Percentiles rank a stretch among this genome's conserved stretches.
These are phyloP conservation scores for Anguilla obscura DNA, from an alignment of 2,797 vertebrate species.

Conservation along the genomic window DNA sequence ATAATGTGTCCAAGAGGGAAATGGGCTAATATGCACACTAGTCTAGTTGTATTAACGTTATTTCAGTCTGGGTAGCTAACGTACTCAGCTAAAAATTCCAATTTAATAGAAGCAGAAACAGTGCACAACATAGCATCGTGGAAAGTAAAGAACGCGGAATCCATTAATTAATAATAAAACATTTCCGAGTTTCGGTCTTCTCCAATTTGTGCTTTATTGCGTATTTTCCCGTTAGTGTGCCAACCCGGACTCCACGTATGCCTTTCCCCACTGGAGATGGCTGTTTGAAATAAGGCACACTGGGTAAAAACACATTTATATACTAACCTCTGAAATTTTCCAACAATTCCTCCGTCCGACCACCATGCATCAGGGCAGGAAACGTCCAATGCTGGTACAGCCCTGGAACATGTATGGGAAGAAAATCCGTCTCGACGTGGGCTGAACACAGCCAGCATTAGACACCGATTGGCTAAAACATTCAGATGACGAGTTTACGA, in stretches of 20 bases:
- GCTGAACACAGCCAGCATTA: background rate
- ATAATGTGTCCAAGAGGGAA: background rate
- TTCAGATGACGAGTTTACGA: accelerated
- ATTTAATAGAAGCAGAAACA: conserved; percentile 29
- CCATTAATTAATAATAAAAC: conserved; percentile 36
- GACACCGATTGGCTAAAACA: conserved; percentile 49
- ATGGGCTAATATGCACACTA: background rate
- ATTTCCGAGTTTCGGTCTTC: conserved; percentile 10
- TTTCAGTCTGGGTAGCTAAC: background rate
- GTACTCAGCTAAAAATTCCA: background rate
- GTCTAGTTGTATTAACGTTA: too few relatives aligned
- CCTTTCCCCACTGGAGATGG: conserved; percentile 70
- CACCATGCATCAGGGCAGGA: conserved; percentile 99
- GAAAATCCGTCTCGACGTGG: background rate
- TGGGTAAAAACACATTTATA: conserved; percentile 99
- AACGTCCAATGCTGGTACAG: conserved; percentile 70
- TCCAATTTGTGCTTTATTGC: background rate
- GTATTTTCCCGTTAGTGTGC: background rate
- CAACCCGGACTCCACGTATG: conserved; percentile 20
- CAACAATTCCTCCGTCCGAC: conserved; percentile 99
- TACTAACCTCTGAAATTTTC: conserved; percentile 99
- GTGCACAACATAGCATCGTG: conserved; percentile 1
- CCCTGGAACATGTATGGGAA: conserved; percentile 73
- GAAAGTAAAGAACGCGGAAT: conserved; percentile 23
- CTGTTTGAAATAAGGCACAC: conserved; percentile 95